Percentiles rank a stretch among this genome's conserved stretches.
These are phyloP conservation scores for Pseudochromis fuscus DNA, from an alignment of 2,797 vertebrate genomes.

Conservation along the genomic window DNA sequence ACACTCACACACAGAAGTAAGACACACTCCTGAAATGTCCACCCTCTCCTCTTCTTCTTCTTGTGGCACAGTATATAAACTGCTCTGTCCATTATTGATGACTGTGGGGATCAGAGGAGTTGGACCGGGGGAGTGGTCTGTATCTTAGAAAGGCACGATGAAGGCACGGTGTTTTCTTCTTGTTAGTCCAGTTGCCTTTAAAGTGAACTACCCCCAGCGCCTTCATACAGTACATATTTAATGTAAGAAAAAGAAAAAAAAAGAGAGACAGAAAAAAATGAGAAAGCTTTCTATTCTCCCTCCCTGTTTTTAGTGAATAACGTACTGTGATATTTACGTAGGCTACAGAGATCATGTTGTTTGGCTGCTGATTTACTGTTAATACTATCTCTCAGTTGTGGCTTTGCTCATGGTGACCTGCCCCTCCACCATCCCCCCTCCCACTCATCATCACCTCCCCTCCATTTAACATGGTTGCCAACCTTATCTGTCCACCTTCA, in stretches of 20 bases:
- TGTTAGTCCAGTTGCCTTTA: conserved; percentile 80
- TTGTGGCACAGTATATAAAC: conserved; percentile 53
- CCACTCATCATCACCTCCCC: conserved; percentile 31
- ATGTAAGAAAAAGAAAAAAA: conserved; percentile 63
- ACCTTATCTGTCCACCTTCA: conserved; percentile 49
- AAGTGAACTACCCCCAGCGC: conserved; percentile 75
- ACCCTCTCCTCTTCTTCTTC: conserved; percentile 23
- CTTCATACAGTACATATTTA: conserved; percentile 76
- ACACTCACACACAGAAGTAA: conserved; percentile 30
- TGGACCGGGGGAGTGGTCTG: conserved; percentile 26
- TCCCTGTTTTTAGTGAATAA: conserved; percentile 80
- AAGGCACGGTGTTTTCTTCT: conserved; percentile 72
- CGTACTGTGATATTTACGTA: conserved; percentile 82
- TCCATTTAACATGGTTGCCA: conserved; percentile 56
- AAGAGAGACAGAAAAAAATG: conserved; percentile 47
- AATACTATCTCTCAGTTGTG: conserved; percentile 81
- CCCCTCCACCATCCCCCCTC: conserved; percentile 14
- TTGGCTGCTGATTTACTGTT: conserved; percentile 83
- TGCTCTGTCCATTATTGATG: conserved; percentile 63
- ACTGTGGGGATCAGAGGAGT: conserved; percentile 44
- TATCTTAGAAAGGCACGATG: conserved; percentile 52
- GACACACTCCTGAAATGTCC: conserved; percentile 36
- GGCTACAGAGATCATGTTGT: conserved; percentile 79
- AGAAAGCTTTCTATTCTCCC: conserved; percentile 73
- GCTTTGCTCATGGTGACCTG: conserved; percentile 79